These are phyloP conservation scores for Rhopalosiphum maidis DNA, from an alignment of 1,140 invertebrate genomes.

Conservation along the genomic window DNA sequence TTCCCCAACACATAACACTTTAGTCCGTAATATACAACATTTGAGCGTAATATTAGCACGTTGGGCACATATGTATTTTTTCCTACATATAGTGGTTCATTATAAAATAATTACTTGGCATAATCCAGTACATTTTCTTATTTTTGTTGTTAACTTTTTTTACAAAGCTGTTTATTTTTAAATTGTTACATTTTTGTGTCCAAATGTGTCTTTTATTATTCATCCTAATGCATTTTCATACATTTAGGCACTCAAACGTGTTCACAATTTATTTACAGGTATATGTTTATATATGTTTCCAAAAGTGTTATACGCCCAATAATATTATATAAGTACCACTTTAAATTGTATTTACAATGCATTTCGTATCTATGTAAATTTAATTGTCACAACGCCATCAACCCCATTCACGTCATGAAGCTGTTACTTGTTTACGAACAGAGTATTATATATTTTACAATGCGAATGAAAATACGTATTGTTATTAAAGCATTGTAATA, in stretches of 20 bases:
- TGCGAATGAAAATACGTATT: background rate
- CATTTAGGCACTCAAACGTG: background rate
- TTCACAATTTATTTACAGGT: background rate
- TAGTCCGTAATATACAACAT: no score
- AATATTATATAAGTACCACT: background rate
- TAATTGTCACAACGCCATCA: background rate
- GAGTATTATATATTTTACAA: slow-evolving; percentile 7
- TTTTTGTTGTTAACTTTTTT: background rate
- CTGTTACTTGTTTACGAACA: background rate
- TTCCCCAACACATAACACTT: background rate
- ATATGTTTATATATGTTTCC: background rate
- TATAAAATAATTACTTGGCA: no score
- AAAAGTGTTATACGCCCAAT: background rate
- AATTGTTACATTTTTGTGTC: background rate
- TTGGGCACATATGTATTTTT: no score
- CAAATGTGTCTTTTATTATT: no score
- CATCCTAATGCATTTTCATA: background rate
- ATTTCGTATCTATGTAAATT: background rate
- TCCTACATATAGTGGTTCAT: no score
- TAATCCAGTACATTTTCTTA: background rate
- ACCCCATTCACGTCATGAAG: background rate
- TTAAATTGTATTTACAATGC: background rate
- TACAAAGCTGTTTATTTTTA: background rate
- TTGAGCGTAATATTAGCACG: no score
- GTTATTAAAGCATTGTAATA: background rate